Evolutionary conservation across 2,888 invertebrate species (phyloP).

Genomic region (Barypeithes pellucidus): DNA sequence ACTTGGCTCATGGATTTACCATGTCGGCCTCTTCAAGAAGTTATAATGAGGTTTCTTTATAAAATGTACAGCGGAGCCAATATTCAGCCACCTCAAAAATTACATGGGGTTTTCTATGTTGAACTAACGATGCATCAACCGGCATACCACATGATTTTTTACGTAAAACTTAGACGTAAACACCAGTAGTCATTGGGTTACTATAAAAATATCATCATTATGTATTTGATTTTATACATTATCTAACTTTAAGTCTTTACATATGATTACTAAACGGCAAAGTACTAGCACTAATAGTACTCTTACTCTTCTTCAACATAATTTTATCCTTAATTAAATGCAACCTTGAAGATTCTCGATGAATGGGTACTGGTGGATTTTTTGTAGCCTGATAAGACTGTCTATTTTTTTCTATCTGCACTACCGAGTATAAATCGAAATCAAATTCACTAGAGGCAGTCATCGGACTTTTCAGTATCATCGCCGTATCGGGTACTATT

Average conservation of each 20-base stretch:
- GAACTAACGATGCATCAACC: too few relatives aligned
- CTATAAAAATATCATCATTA: too few relatives aligned
- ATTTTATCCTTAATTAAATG: constrained; percentile 62
- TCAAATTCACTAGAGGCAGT: constrained; percentile 58
- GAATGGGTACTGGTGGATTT: constrained; percentile 54
- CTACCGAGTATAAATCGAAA: constrained; percentile 69
- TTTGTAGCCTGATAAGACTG: constrained; percentile 33
- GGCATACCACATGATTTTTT: too few relatives aligned
- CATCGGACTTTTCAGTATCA: constrained; percentile 66
- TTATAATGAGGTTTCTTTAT: too few relatives aligned
- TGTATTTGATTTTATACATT: background rate
- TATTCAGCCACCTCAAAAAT: too few relatives aligned
- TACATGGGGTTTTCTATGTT: too few relatives aligned
- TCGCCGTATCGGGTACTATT: constrained; percentile 61
- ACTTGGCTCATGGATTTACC: too few relatives aligned
- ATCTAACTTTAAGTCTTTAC: constrained; percentile 34
- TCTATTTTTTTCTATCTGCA: constrained; percentile 67
- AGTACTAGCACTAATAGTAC: constrained; percentile 58
- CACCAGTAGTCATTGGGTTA: too few relatives aligned
- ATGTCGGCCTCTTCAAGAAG: too few relatives aligned
- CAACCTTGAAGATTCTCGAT: constrained; percentile 57
- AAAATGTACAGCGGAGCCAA: too few relatives aligned
- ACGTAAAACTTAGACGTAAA: too few relatives aligned
- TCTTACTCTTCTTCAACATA: constrained; percentile 61
- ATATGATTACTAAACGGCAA: constrained; percentile 60